Evolutionary conservation across 2,888 invertebrate species (phyloP), one percentile per base, ranked within the genome.

Genomic region (Noctua janthe): DNA sequence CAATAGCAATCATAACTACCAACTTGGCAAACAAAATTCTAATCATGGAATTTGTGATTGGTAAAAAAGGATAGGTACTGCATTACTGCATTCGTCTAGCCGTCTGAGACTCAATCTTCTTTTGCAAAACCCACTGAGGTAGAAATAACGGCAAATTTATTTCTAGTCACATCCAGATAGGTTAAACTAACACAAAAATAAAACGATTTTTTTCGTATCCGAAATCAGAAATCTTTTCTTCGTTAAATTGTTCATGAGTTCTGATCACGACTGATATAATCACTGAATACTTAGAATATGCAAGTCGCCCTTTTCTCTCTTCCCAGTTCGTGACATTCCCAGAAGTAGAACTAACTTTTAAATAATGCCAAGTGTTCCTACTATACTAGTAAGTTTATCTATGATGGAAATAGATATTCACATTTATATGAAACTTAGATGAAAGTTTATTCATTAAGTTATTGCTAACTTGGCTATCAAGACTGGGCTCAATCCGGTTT

Each of bases 261-360:
- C 20, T 71, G 35, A 73, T 23, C 39, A 13, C 49, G 23, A 71
- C 15, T 11, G 47, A 47, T 39, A 47, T 62, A 13, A 62, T 81
- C 39, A 70, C 15, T 15, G 51, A 81, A 43, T 3, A 69, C 77
- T 43, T 15, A 39, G 29, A 17, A 20, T 71, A 75, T 72, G 39
- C 74, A 74, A 74, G 17, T 74, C 72, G 56, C 29, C 29, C 66
- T 67, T 75, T 70, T 72, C 35, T 47, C 29, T n/a, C 29, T 15
- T 15, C 29, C 8, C n/a, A 73, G 54, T 64, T 56, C 47, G 56
- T 74, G 79, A 75, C 75, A 77, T 82, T 80, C 64, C 29, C 7
- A 15, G 29, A 70, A 49, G 7, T 67, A 1, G 13, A 86, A 77
- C 75, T 76, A 75, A 23, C 72, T 82, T 75, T 70, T 59, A 74